Evolutionary conservation across 1,140 invertebrate species (phyloP).

Genomic region (Neodiprion lecontei): DNA sequence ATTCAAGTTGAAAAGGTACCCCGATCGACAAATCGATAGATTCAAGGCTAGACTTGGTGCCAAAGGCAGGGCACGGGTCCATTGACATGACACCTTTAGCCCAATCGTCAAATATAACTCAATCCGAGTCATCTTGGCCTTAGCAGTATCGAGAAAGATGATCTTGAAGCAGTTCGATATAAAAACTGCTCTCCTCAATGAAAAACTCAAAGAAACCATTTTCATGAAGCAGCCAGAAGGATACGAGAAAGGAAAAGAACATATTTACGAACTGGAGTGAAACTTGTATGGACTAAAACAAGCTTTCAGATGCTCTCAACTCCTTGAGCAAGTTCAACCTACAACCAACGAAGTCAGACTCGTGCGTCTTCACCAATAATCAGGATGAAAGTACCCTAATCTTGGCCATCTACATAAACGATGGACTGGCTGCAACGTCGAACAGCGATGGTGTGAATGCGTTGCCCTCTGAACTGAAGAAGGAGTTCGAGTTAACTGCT

Average conservation of each 20-base stretch:
- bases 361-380: slow-evolving; percentile 37
- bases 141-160: slow-evolving; percentile 30
- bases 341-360: slow-evolving; percentile 29
- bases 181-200: slow-evolving; percentile 37
- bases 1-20: slow-evolving; percentile 32
- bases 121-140: slow-evolving; percentile 31
- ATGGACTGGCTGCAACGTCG: slow-evolving; percentile 13
- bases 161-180: slow-evolving; percentile 37
- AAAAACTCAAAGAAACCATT: slow-evolving; percentile 30
- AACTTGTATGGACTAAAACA: slow-evolving; percentile 58
- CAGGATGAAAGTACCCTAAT: slow-evolving; percentile 32
- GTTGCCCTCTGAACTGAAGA: slow-evolving; percentile 12
- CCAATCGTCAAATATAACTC: slow-evolving; percentile 33
- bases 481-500: slow-evolving; percentile 30
- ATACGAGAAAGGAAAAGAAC: slow-evolving; percentile 19
- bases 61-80: slow-evolving; percentile 35
- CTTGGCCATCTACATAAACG: slow-evolving; percentile 33
- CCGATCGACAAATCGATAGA: slow-evolving; percentile 32
- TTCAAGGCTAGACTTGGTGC: slow-evolving; percentile 56
- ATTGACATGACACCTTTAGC: slow-evolving; percentile 40
- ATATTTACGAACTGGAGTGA: slow-evolving; percentile 45
- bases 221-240: slow-evolving; percentile 46
- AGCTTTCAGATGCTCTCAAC: slow-evolving; percentile 45
- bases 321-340: slow-evolving; percentile 33
- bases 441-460: slow-evolving; percentile 10